Percentiles rank a stretch among this genome's conserved stretches.
Conservation (phyloP, 1,140 invertebrate genomes). For the Linepithema humile region DNA sequence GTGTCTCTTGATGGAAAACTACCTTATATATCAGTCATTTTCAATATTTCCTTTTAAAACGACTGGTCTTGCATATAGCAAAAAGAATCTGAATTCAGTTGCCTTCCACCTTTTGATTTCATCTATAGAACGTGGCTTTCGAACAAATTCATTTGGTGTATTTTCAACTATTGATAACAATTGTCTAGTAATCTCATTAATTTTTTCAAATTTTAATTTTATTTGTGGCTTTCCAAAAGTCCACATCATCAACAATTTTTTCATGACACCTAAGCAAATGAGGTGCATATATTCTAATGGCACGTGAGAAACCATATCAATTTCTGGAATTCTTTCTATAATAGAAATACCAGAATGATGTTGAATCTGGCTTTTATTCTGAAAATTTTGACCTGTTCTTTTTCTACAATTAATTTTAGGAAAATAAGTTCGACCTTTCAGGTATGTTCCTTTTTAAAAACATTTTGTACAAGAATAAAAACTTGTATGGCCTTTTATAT, state of each 20-base stretch:
- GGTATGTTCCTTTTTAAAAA: neutral
- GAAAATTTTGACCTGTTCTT: constrained; percentile 1
- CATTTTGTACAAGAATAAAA: constrained; percentile 4
- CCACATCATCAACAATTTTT: constrained; percentile 1
- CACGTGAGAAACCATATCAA: neutral
- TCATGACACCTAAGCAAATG: constrained; percentile 5
- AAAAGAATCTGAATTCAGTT: constrained; percentile 24
- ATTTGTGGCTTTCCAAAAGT: neutral
- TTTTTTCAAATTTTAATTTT: constrained; percentile 8
- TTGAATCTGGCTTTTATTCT: neutral
- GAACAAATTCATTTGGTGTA: neutral
- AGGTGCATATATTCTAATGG: constrained; percentile 27
- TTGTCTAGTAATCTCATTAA: neutral
- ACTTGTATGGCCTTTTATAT: neutral
- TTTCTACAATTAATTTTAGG: neutral
- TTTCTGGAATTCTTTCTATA: neutral
- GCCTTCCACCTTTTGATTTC: neutral
- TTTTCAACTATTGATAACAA: neutral
- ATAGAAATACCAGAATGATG: neutral
- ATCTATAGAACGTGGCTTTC: neutral
- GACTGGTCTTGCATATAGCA: constrained; percentile 10
- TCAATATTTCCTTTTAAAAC: constrained; percentile 21
- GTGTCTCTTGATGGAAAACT: too few species aligned
- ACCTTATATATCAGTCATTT: constrained; percentile 7
- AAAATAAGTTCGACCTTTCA: neutral